Conservation (phyloP, 2,888 invertebrate species). For the Xestia c-nigrum region DNA sequence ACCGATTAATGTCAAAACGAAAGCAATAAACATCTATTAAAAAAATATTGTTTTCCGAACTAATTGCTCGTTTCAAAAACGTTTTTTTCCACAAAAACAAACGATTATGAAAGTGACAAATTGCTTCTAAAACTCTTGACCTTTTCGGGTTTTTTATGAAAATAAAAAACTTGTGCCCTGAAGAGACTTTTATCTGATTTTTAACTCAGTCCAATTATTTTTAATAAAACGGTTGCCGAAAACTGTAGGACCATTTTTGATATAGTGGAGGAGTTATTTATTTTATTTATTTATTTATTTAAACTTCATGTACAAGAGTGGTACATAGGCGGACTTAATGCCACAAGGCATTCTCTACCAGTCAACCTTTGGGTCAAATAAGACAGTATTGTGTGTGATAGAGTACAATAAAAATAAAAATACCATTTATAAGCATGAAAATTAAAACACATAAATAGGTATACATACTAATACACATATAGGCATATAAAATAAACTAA, state of each 20-base stretch:
- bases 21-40: conserved; percentile 16
- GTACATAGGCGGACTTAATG: too few species aligned
- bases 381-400: too few species aligned
- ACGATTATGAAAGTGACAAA: conserved; percentile 46
- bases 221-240: conserved; percentile 13
- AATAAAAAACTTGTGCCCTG: conserved; percentile 19
- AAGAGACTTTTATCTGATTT: conserved; percentile 23
- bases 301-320: too few species aligned
- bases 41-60: conserved; percentile 12
- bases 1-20: conserved; percentile 5
- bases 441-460: too few species aligned
- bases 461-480: too few species aligned
- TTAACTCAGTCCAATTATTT: conserved; percentile 24
- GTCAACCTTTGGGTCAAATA: too few species aligned
- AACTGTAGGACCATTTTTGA: conserved; percentile 13
- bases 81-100: conserved; percentile 7
- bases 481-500: too few species aligned
- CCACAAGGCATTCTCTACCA: too few species aligned
- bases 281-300: too few species aligned
- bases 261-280: background rate
- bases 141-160: conserved; percentile 20
- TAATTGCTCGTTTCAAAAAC: conserved; percentile 38
- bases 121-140: conserved; percentile 34
- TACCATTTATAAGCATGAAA: too few species aligned
- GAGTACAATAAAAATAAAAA: too few species aligned